These are phyloP conservation scores for Hyaena hyaena DNA, from an alignment of 2,113 vertebrate genomes.

Conservation along the genomic window DNA sequence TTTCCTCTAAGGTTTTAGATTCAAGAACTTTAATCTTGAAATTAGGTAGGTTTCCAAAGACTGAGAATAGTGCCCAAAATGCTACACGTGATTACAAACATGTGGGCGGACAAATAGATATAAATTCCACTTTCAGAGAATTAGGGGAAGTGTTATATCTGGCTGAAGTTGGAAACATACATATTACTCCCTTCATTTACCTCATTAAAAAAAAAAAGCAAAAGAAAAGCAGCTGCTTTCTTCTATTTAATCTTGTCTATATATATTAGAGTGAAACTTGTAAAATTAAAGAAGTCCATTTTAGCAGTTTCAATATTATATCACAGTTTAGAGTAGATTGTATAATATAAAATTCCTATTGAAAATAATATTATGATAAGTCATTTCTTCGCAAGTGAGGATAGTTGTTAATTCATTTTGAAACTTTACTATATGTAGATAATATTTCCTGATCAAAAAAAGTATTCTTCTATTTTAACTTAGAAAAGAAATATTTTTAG, in stretches of 20 bases:
- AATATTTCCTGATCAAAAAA: not conserved
- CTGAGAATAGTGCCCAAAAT: not conserved
- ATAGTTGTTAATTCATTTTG: constrained; percentile 5
- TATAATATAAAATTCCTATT: not conserved
- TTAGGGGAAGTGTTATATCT: not conserved
- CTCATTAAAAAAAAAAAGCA: not conserved
- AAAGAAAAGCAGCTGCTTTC: not conserved
- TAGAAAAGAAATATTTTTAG: not conserved
- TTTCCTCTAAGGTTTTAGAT: not conserved
- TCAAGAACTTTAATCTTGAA: not conserved
- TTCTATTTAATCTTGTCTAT: not conserved
- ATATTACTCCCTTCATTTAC: not conserved
- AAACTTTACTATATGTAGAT: not conserved
- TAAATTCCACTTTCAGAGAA: not conserved
- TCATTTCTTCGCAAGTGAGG: not conserved
- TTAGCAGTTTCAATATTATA: not conserved
- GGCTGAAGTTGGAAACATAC: not conserved
- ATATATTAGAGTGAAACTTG: not conserved
- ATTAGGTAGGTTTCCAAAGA: not conserved
- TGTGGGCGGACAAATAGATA: not conserved
- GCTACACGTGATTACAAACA: not conserved
- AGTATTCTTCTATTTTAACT: not conserved
- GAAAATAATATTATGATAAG: not conserved
- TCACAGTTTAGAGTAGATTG: not conserved
- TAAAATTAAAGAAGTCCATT: not conserved